Base-by-base conservation (phyloP, 2,797 vertebrate genomes). In the Arrhamphus sclerolepis region DNA sequence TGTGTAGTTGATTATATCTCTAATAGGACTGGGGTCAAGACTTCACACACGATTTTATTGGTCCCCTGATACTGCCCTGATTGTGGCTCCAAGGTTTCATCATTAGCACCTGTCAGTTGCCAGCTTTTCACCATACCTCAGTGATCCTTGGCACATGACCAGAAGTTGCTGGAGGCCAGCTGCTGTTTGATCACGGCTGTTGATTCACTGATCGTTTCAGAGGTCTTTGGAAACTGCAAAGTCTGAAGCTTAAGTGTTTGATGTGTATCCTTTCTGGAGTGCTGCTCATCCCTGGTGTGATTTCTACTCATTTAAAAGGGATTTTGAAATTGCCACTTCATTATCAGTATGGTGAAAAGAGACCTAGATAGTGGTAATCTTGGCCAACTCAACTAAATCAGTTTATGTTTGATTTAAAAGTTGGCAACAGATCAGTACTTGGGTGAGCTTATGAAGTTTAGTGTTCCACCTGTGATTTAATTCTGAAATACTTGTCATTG, bases 41-140 rank as follows among this genome's bases (percentile, higher is more conserved):
- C 46, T 56, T 56, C 40, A 65, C 19, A 18, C 41, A 20, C 40
- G 47, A 41, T 20, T 74, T 67, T 78, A 85, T 80, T 69, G 68
- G 54, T 78, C 76, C 63, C 76, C 48, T 73, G 85, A 66, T 73
- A 57, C 56, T 70, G 18, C 6, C 29, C 51, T 66, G 65, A 76
- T 83, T 77, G 75, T 62, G 66, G 47, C 62, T 58, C 46, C 46
- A 64, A 82, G 64, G 71, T 86, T 85, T 49, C 87, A 83, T 88
- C 83, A 84, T 90, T 87, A 81, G 70, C 89, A 72, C 81, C 68
- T 84, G 85, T 88, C 86, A 85, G 72, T 83, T 86, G 74, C 76
- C 85, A 85, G 83, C 78, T 87, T 86, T 88, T 87, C 81, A 65
- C 75, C 85, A 89, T 90, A 80, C 77, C 77, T 61, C 62, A 4